Evolutionary conservation across 2,888 invertebrate genomes (phyloP), one percentile per base, ranked within the genome.

Genomic region (Acronicta leporina): DNA sequence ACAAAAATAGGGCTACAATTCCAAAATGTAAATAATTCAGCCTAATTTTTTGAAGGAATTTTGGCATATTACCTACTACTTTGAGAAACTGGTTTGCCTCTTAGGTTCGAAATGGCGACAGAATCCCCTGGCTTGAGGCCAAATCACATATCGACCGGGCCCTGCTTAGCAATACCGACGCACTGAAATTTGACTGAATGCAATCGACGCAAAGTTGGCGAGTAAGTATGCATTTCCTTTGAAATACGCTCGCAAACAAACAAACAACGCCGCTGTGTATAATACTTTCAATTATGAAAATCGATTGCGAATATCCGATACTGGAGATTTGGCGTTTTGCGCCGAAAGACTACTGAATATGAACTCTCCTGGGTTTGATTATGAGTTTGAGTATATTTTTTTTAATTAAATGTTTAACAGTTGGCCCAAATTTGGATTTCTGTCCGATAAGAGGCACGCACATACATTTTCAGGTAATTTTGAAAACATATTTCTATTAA

Each of bases 141-240:
- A 88, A 86, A 66, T n/a, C 75, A 75, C 73, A 82, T 85, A 88
- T 88, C 86, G 88, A 87, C 82, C 86, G 80, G 49, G 47, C 47
- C 41, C 66, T 73, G 51, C 67, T 54, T 58, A 67, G 68, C 68
- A 61, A 63, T 66, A 72, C 56, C 48, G 76, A 82, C 82, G 83
- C 80, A 83, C 81, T 79, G 77, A 80, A 78, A 77, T 77, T 72
- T 69, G 65, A 73, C 59, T 72, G 68, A 73, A 69, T 76, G 68
- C 74, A 69, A 71, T 75, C 53, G 55, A 54, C 47, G 33, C 35
- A 66, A 44, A 63, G 30, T 14, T 25, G 13, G 25, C 20, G 25
- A 43, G 25, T n/a, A 20, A 43, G 16, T 25, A 68, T 47, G 20
- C 16, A 41, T 62, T 76, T 60, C 35, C 47, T 65, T 57, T 47